Evolutionary conservation across 1,140 invertebrate species (phyloP).

Genomic region (Plutomurus gul): DNA sequence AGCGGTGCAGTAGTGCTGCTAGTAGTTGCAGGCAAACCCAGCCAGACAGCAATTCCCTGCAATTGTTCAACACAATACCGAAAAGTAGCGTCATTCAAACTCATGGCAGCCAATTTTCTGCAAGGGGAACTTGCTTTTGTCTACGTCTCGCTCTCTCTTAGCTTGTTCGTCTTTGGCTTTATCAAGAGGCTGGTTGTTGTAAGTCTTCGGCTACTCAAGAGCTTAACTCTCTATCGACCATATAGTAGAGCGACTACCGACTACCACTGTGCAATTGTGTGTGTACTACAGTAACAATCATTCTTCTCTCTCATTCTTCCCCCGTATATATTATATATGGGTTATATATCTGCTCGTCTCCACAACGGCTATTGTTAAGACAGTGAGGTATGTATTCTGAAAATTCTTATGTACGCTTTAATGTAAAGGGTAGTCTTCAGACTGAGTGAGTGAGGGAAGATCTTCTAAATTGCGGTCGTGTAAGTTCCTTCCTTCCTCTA

Average conservation of each 20-base stretch:
- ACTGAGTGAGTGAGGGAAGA: too few species aligned
- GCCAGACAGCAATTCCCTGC: not conserved
- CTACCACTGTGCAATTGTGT: too few species aligned
- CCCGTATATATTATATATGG: not conserved
- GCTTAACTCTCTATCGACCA: not conserved
- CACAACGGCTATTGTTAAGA: too few species aligned
- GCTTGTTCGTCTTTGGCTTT: slow-evolving; percentile 9
- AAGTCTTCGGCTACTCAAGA: not conserved
- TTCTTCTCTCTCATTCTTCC: not conserved
- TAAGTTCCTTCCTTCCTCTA: too few species aligned
- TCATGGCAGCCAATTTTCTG: slow-evolving; percentile 2
- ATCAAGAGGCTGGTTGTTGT: not conserved
- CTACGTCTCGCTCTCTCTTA: not conserved
- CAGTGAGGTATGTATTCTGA: too few species aligned
- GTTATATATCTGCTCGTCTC: not conserved
- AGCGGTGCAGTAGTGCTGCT: not conserved
- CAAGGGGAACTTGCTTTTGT: not conserved
- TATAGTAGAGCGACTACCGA: too few species aligned
- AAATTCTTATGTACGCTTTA: too few species aligned
- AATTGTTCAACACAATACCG: not conserved
- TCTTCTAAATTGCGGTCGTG: too few species aligned
- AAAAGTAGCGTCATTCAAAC: not conserved
- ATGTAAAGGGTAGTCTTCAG: too few species aligned
- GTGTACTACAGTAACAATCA: not conserved
- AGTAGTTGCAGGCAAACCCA: not conserved